Base-by-base conservation (phyloP, 2,888 invertebrate genomes). In the Flexamia atlantica region DNA sequence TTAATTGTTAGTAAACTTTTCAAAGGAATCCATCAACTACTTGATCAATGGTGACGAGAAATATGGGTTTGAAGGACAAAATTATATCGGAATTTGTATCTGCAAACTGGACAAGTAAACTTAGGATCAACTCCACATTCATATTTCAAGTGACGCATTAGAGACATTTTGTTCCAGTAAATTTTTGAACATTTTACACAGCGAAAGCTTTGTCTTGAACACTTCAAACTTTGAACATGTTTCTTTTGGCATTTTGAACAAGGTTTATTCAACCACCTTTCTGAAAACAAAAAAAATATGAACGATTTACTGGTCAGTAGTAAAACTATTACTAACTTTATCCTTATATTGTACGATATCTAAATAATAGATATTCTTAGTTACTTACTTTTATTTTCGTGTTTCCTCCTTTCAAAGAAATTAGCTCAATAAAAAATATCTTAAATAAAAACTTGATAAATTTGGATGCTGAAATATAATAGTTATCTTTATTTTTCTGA, bases 141-240 rank as follows among this genome's bases (percentile, higher is more conserved):
- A 83, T 87, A 88, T 81, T 88, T 86, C 83, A 89, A 87, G 85
- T 90, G 90, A 25, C 90, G 88, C 79, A 87, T 88, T 32, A 90
- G 46, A 1, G 82, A 82, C 17, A 82, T 80, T 46, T 74, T 82
- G 50, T 79, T 84, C 76, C 82, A 82, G 20, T 82, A 84, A 17
- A 50, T 30, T 40, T 82, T 82, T 32, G 68, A 74, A 76, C 84
- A 84, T 42, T 84, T 80, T 20, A 53, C 4, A 23, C 53, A 53
- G 23, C 23, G 20, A 23, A 23, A 53, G 53, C 4, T 5, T 53
- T 53, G 53, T 20, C 53, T 53, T 17, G 53, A 30, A 40, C 84
- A 84, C 25, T 64, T 53, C 17, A n/a, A 81, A 23, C 70, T 17
- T n/a, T 12, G n/a, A 42, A 28, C 28, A 20, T 53, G 1, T 53